Conservation (phyloP, 2,888 invertebrate species). For the Thysanoteuthis rhombus region DNA sequence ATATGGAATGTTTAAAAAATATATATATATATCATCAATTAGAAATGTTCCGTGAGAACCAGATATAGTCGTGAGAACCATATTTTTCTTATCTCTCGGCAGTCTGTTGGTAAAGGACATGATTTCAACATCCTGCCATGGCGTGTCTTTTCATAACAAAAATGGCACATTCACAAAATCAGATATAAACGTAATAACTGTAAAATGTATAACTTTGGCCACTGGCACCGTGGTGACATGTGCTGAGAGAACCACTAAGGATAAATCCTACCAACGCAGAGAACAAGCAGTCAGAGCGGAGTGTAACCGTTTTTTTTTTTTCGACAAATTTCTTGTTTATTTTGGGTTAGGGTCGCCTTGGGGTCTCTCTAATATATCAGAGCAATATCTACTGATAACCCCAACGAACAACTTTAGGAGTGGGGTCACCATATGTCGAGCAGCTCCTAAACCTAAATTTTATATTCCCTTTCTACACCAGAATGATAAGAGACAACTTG, state of each 20-base stretch:
- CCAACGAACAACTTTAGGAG: not conserved
- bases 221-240: not conserved
- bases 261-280: not conserved
- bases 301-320: not conserved
- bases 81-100: not conserved
- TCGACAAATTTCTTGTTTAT: not conserved
- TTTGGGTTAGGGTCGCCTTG: not conserved
- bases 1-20: no score
- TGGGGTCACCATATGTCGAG: not conserved
- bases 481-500: not conserved
- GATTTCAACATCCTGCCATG: not conserved
- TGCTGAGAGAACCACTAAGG: not conserved
- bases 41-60: no score
- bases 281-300: not conserved
- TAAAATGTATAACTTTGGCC: not conserved
- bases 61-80: not conserved
- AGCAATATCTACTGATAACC: not conserved
- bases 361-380: not conserved
- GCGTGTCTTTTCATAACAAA: no score
- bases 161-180: no score
- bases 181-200: not conserved
- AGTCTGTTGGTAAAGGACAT: not conserved
- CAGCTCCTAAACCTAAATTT: not conserved
- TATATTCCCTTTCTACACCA: not conserved
- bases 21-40: no score